Evolutionary conservation across 1,140 invertebrate genomes (phyloP).

Genomic region (Cyclina sinensis): DNA sequence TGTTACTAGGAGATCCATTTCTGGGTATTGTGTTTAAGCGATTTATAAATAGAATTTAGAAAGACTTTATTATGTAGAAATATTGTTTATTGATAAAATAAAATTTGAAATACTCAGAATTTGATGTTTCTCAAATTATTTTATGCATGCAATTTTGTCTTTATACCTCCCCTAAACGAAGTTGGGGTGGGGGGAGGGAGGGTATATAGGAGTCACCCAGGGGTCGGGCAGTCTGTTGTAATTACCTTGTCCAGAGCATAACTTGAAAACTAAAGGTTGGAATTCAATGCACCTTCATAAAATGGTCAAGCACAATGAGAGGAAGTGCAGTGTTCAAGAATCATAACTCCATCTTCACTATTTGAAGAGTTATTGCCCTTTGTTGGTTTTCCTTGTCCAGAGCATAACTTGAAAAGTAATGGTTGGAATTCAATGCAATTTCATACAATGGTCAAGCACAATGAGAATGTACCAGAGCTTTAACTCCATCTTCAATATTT

Average conservation of each 20-base stretch:
- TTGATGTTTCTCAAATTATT: too few species aligned
- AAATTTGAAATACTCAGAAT: too few species aligned
- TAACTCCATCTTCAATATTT: not conserved
- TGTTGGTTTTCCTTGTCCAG: not conserved
- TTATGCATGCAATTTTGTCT: too few species aligned
- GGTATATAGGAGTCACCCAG: too few species aligned
- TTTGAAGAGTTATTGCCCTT: not conserved
- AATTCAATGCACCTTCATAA: not conserved
- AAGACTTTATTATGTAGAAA: too few species aligned
- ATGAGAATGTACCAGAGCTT: not conserved
- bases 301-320: conserved; percentile 1
- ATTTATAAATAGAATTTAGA: too few species aligned
- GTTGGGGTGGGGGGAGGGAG: too few species aligned
- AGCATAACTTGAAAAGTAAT: not conserved
- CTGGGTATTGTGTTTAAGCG: too few species aligned
- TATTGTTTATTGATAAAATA: too few species aligned
- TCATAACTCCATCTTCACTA: not conserved
- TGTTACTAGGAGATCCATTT: too few species aligned
- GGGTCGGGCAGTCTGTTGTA: not conserved
- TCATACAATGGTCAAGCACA: not conserved
- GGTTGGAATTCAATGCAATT: not conserved
- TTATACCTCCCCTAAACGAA: too few species aligned
- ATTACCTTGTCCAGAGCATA: not conserved
- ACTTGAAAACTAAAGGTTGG: not conserved
- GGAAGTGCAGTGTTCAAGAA: not conserved